Evolutionary conservation across 1,140 invertebrate species (phyloP).

Genomic region (Camponotus pennsylvanicus): DNA sequence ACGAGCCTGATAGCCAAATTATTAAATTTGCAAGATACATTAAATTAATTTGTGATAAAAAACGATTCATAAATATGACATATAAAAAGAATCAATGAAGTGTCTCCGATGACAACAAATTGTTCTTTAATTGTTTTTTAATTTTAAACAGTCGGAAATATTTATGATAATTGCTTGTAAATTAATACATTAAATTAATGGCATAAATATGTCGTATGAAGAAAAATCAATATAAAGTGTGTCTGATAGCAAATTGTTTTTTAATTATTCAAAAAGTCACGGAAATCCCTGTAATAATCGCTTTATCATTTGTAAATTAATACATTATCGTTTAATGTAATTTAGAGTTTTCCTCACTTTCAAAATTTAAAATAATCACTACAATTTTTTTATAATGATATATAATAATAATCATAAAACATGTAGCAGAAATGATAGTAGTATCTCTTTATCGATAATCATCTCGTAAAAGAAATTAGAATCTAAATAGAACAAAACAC

Average conservation of each 20-base stretch:
- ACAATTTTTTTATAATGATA: neutral
- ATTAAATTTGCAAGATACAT: neutral
- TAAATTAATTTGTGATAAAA: conserved; percentile 17
- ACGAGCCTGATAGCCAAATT: conserved; percentile 87
- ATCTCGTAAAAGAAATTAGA: too few species aligned
- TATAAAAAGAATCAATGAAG: neutral
- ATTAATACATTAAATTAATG: neutral
- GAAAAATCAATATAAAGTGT: neutral
- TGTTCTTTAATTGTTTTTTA: neutral
- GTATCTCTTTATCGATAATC: neutral
- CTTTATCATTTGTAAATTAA: neutral
- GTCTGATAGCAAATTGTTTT: neutral
- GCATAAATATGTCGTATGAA: neutral
- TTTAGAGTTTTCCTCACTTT: neutral
- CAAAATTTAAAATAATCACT: conserved; percentile 15
- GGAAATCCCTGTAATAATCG: neutral
- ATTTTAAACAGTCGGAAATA: too few species aligned
- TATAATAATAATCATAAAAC: neutral
- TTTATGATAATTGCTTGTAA: neutral
- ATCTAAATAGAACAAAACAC: neutral
- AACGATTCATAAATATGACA: neutral
- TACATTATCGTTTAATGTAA: neutral
- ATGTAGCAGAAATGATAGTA: neutral
- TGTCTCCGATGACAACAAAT: neutral
- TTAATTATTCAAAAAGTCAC: neutral